Conservation (phyloP, 1,140 invertebrate genomes). For the Drosophila tsacasi region DNA sequence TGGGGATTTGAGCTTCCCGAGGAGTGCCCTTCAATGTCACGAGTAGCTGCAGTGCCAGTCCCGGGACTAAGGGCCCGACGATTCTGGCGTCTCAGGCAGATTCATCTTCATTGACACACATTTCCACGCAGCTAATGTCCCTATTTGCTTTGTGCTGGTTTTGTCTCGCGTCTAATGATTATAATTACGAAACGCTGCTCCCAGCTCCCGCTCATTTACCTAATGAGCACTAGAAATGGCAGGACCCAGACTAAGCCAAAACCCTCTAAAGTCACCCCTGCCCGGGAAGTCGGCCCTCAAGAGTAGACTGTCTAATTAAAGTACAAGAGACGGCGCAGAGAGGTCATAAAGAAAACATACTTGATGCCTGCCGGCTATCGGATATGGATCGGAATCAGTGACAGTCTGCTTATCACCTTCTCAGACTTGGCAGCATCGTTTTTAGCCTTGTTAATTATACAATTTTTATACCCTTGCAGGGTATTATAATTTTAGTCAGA, state of each 20-base stretch:
- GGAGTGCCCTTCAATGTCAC: slow-evolving; percentile 7
- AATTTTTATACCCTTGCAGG: too few relatives aligned
- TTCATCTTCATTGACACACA: slow-evolving; percentile 64
- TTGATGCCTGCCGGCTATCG: slow-evolving; percentile 10
- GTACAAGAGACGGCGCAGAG: slow-evolving; percentile 35
- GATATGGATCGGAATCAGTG: neutral
- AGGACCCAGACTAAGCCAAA: neutral
- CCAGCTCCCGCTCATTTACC: slow-evolving; percentile 38
- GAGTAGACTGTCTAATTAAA: slow-evolving; percentile 58
- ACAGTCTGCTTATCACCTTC: neutral
- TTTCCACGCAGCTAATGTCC: slow-evolving; percentile 60
- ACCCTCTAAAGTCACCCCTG: neutral
- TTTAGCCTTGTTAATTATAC: too few relatives aligned
- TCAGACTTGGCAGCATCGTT: too few relatives aligned
- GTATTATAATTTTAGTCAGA: too few relatives aligned
- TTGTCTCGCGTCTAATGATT: slow-evolving; percentile 66
- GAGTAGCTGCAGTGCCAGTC: slow-evolving; percentile 8
- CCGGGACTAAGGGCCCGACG: neutral
- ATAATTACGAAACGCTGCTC: slow-evolving; percentile 64
- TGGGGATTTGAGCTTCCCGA: slow-evolving; percentile 1
- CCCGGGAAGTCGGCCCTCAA: neutral
- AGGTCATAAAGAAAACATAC: slow-evolving; percentile 17
- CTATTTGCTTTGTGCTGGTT: slow-evolving; percentile 63
- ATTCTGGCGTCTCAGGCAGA: slow-evolving; percentile 13
- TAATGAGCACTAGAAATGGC: slow-evolving; percentile 58